A percentile compares a stretch with the other conserved stretches of the same genome.
phyloP scores from a whole-genome alignment of 2,113 vertebrate genomes.

The Sceloporus undulatus region DNA sequence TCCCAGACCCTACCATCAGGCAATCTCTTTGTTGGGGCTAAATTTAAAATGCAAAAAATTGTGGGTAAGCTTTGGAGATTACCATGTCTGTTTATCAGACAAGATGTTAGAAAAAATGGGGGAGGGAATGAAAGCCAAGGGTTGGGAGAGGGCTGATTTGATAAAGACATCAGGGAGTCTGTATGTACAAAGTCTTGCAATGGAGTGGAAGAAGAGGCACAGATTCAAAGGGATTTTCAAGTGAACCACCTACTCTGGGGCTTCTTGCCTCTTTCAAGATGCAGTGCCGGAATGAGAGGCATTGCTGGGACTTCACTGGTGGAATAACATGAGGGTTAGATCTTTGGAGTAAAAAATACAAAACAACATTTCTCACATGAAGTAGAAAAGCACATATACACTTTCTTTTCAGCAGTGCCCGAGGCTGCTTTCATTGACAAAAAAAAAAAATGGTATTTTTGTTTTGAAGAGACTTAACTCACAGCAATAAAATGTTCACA shows the following conservation, averaged over 20 bases:
- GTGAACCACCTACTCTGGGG: too few relatives aligned
- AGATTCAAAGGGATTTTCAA: too few relatives aligned
- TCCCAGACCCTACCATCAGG: too few relatives aligned
- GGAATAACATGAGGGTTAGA: not conserved
- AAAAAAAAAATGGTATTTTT: not conserved
- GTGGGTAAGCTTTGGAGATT: too few relatives aligned
- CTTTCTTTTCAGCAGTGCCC: conserved; percentile 6
- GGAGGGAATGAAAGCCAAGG: too few relatives aligned
- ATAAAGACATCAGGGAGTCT: not conserved
- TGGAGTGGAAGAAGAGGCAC: too few relatives aligned
- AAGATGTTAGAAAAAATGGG: too few relatives aligned
- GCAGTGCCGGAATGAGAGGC: not conserved
- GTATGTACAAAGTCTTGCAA: too few relatives aligned
- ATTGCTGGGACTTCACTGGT: not conserved
- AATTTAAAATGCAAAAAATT: too few relatives aligned
- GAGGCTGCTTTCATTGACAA: not conserved
- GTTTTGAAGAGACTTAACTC: conserved; percentile 32
- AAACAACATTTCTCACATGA: not conserved
- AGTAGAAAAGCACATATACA: not conserved
- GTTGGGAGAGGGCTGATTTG: too few relatives aligned
- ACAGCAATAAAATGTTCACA: conserved; percentile 4
- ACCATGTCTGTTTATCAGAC: too few relatives aligned
- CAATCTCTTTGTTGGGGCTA: too few relatives aligned
- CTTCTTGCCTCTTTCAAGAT: not conserved
- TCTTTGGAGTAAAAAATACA: not conserved